Percentiles rank a stretch among this genome's conserved stretches.
These are phyloP conservation scores for Trichonephila clavata DNA, from an alignment of 1,140 invertebrate genomes.

Conservation along the genomic window DNA sequence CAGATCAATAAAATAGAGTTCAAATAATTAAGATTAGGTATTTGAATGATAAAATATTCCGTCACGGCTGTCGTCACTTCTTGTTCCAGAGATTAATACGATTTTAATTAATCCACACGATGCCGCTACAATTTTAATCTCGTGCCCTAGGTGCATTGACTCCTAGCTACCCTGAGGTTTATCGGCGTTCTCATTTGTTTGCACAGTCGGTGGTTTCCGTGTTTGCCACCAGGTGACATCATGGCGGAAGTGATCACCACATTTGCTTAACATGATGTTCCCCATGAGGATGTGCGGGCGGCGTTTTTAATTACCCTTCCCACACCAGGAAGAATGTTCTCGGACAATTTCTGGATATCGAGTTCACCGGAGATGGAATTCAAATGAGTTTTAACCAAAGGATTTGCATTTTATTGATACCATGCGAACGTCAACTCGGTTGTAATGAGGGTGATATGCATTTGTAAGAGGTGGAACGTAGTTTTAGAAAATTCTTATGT, in stretches of 20 bases:
- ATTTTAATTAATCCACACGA: neutral
- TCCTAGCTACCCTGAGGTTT: neutral
- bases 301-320: neutral
- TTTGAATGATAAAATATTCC: no score
- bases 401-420: no score
- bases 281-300: constrained; percentile 27
- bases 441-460: no score
- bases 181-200: neutral
- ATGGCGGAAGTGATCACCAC: constrained; percentile 5
- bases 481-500: no score
- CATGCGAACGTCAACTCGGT: no score
- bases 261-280: neutral
- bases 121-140: neutral
- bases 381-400: no score
- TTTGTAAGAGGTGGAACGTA: no score
- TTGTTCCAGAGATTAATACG: neutral
- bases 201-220: constrained; percentile 20
- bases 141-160: neutral
- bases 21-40: no score
- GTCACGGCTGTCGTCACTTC: no score
- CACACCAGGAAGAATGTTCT: neutral
- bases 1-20: no score
- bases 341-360: neutral
- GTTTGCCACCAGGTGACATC: constrained; percentile 8
- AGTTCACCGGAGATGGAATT: neutral